These are phyloP conservation scores for Papilio dardanus DNA, from an alignment of 1,140 invertebrate species.

Conservation along the genomic window DNA sequence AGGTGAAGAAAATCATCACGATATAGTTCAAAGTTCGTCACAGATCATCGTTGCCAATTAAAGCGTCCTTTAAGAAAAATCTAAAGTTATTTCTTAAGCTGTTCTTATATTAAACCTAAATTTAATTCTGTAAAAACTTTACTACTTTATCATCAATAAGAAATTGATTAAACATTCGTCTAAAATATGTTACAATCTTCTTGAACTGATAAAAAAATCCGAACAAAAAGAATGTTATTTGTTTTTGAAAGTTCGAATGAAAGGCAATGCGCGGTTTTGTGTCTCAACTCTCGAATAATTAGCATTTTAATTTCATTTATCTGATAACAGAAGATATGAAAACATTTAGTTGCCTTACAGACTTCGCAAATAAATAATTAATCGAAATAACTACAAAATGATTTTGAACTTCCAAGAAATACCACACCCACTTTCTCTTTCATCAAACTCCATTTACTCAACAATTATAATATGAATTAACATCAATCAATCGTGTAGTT, in stretches of 20 bases:
- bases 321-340: neutral
- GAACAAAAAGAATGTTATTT: too few species aligned
- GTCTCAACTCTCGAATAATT: neutral
- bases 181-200: too few species aligned
- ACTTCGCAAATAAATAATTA: neutral
- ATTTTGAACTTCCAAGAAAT: neutral
- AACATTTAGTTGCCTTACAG: neutral
- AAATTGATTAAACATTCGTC: too few species aligned
- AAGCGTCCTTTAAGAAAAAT: too few species aligned
- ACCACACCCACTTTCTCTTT: constrained; percentile 15
- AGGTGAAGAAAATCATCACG: neutral
- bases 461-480: constrained; percentile 30
- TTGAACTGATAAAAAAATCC: too few species aligned
- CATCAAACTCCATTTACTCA: neutral
- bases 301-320: neutral
- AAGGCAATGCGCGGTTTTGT: neutral
- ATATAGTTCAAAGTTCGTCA: too few species aligned
- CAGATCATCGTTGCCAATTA: too few species aligned
- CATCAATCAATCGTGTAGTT: constrained; percentile 28
- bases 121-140: too few species aligned
- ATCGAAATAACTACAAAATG: neutral
- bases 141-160: too few species aligned
- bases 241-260: too few species aligned
- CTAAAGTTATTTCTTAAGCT: too few species aligned
- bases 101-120: too few species aligned